These are phyloP conservation scores for Sphaerodactylus townsendi DNA, from an alignment of 2,113 vertebrate species.

Conservation along the genomic window DNA sequence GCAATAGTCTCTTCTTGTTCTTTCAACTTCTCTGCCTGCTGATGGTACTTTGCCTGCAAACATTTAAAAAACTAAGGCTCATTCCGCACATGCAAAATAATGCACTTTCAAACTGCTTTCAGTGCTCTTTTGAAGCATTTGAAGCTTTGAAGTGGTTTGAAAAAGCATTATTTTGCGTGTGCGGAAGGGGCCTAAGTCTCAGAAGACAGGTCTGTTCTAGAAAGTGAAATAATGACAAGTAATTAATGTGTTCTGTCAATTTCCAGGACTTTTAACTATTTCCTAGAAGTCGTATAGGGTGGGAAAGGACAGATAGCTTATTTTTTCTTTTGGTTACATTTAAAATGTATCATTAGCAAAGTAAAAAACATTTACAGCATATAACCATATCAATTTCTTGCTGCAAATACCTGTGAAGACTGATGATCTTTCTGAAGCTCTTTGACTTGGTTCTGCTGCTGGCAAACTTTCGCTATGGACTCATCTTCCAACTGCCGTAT, in stretches of 20 bases:
- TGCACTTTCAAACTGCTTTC: too few relatives aligned
- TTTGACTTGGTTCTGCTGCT: constrained; percentile 75
- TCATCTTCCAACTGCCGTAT: constrained; percentile 88
- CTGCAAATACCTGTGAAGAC: constrained; percentile 72
- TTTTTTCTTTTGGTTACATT: background rate
- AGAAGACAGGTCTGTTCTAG: background rate
- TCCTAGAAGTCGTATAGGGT: background rate
- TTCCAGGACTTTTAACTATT: too few relatives aligned
- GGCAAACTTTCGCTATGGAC: constrained; percentile 76
- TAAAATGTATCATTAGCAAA: background rate
- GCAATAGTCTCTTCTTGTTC: constrained; percentile 74
- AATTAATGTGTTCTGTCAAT: too few relatives aligned
- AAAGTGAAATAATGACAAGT: background rate
- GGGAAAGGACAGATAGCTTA: background rate
- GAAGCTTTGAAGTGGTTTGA: too few relatives aligned
- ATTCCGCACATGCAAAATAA: too few relatives aligned
- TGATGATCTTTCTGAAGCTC: constrained; percentile 79
- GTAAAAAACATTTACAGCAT: background rate
- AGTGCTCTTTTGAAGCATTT: too few relatives aligned
- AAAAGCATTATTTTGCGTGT: too few relatives aligned
- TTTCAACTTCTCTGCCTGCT: constrained; percentile 74
- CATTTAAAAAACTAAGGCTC: too few relatives aligned
- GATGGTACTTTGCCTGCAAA: constrained; percentile 69
- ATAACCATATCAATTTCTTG: background rate
- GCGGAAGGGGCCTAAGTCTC: background rate